Evolutionary conservation across 2,888 invertebrate species (phyloP).

Genomic region (Drosophila sordidapex): DNA sequence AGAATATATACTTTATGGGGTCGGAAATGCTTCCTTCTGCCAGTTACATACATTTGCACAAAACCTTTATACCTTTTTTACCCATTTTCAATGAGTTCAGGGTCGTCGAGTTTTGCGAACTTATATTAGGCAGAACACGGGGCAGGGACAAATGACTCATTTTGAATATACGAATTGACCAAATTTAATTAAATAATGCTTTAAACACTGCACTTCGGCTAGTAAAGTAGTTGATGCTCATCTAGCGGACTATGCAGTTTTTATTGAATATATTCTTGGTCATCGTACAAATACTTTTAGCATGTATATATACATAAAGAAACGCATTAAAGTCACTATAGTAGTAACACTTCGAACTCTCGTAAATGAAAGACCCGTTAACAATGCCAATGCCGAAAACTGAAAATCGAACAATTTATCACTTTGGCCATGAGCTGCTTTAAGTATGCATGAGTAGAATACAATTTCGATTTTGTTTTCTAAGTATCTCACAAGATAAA

Average conservation of each 20-base stretch:
- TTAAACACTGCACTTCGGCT: constrained; percentile 9
- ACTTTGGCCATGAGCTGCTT: constrained; percentile 81
- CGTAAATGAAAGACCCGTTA: constrained; percentile 11
- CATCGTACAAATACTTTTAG: neutral
- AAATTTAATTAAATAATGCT: neutral
- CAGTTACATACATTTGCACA: too few relatives aligned
- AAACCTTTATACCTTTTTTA: too few relatives aligned
- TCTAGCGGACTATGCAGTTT: neutral
- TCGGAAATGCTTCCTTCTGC: too few relatives aligned
- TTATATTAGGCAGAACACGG: constrained; percentile 53
- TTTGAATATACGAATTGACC: constrained; percentile 1
- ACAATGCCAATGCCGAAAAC: constrained; percentile 47
- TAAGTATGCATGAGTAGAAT: constrained; percentile 67
- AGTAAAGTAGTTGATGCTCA: neutral
- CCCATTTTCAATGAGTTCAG: too few relatives aligned
- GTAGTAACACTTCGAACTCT: neutral
- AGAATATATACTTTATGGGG: too few relatives aligned
- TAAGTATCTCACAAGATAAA: constrained; percentile 37
- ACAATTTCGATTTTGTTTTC: constrained; percentile 58
- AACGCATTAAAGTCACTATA: neutral
- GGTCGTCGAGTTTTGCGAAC: constrained; percentile 37
- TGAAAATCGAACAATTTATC: constrained; percentile 56
- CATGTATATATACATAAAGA: neutral
- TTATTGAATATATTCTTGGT: neutral
- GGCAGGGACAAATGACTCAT: constrained; percentile 77